Evolutionary conservation across 2,888 invertebrate genomes (phyloP), one percentile per base, ranked within the genome.

Genomic region (Netelia melanura): DNA sequence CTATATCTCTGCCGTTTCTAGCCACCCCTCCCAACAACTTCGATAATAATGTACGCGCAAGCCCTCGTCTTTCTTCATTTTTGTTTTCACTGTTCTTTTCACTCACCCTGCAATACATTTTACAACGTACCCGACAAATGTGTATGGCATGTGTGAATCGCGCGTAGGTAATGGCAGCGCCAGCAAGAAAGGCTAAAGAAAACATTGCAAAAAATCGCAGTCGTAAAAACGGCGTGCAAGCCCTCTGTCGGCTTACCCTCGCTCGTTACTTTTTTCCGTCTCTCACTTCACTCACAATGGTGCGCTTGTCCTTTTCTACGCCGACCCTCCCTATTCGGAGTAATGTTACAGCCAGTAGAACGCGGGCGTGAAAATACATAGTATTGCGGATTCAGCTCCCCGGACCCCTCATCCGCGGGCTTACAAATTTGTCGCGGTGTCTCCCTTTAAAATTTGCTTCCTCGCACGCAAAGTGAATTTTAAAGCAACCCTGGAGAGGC

Each of bases 201-300:
- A 84, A 68, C 38, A 77, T 65, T 58, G 43, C 80, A 61, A 76
- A 72, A 65, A 65, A 81, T 70, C 65, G 77, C 67, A 77, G 72
- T 84, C 77, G 84, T 74, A 81, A 81, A 84, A 81, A 67, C 61
- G 52, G 58, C 44, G 56, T 48, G 17, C 61, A 48, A 17, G 8
- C 38, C 52, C 54, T 21, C 21, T 10, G 11, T 17, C 14, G 2
- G 43, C 54, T 25, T 17, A 38, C 25, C 10, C 61, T 71, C 62
- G 44, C 21, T 23, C 30, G 21, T 11, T 70, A 52, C 43, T 21
- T 71, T 70, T 70, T 70, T 23, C 43, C 17, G 10, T 65, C 30
- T n/a, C 67, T 58, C 62, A 25, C 70, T 64, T 65, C 52, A 62
- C 64, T 38, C 54, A 70, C 79, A 70, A 62, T 38, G 38, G 38